Evolutionary conservation across 2,113 vertebrate species (phyloP).

Genomic region (Fulmarus glacialis): DNA sequence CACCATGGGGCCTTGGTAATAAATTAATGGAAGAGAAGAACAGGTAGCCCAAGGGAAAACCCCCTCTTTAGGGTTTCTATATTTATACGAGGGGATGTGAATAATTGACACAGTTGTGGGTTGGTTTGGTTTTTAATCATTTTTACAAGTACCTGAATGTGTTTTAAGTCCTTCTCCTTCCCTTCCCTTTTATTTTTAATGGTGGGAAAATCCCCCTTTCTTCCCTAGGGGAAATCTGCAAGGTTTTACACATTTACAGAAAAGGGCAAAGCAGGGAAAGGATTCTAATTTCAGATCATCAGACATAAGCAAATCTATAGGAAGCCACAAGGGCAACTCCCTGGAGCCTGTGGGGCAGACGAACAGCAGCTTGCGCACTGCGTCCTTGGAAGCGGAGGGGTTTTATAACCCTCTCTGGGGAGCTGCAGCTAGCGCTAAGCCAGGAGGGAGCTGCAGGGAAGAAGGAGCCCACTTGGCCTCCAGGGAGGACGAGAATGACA

Average conservation of each 20-base stretch:
- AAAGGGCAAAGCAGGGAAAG: constrained; percentile 22
- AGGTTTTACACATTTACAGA: constrained; percentile 24
- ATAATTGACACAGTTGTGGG: not conserved
- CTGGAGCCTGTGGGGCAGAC: constrained; percentile 8
- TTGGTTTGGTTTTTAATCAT: constrained; percentile 8
- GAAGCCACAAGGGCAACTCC: constrained; percentile 39
- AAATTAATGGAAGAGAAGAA: not conserved
- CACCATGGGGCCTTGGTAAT: not conserved
- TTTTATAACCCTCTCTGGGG: not conserved
- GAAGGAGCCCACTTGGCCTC: not conserved
- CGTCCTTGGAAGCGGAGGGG: not conserved
- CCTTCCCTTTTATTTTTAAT: constrained; percentile 26
- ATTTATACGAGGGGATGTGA: not conserved
- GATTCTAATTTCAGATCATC: constrained; percentile 56
- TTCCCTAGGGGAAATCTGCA: constrained; percentile 17
- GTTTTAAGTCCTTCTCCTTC: constrained; percentile 26
- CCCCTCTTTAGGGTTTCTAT: constrained; percentile 4
- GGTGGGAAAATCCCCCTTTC: constrained; percentile 50
- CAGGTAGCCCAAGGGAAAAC: not conserved
- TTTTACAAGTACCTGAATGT: not conserved
- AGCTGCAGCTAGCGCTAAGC: not conserved
- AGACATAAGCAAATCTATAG: constrained; percentile 46
- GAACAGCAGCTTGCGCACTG: not conserved
- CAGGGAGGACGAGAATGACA: not conserved
- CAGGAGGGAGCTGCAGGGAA: not conserved